A percentile compares a stretch with the other conserved stretches of the same genome.
phyloP scores from a whole-genome alignment of 1,140 invertebrate genomes.

The Brachionus sp. region DNA sequence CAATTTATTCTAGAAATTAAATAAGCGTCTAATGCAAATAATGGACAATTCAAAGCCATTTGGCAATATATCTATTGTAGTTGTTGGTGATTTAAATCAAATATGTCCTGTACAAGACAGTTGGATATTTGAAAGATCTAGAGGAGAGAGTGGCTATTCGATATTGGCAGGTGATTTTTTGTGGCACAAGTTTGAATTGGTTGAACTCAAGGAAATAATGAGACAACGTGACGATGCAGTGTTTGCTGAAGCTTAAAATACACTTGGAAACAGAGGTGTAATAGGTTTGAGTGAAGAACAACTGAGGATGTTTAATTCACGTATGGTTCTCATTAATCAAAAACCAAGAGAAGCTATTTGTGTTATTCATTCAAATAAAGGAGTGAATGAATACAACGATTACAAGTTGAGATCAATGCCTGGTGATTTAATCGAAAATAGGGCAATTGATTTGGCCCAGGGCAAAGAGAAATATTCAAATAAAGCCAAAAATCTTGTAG shows the following conservation, averaged over 20 bases:
- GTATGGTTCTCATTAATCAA: background rate
- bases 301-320: background rate
- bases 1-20: background rate
- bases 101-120: background rate
- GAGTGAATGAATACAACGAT: background rate
- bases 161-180: background rate
- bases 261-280: background rate
- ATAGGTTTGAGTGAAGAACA: background rate
- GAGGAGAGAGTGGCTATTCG: background rate
- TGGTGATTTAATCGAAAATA: background rate
- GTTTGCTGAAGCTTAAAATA: background rate
- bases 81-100: conserved; percentile 22
- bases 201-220: conserved; percentile 18
- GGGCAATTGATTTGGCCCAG: background rate
- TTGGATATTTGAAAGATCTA: background rate
- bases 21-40: background rate
- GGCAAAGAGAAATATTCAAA: background rate
- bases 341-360: background rate
- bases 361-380: background rate
- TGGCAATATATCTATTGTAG: background rate
- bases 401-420: background rate
- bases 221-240: background rate
- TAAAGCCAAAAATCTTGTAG: background rate
- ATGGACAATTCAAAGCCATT: too few relatives aligned
- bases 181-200: background rate